phyloP scores from a whole-genome alignment of 2,888 invertebrate genomes.

The Pecten maximus region DNA sequence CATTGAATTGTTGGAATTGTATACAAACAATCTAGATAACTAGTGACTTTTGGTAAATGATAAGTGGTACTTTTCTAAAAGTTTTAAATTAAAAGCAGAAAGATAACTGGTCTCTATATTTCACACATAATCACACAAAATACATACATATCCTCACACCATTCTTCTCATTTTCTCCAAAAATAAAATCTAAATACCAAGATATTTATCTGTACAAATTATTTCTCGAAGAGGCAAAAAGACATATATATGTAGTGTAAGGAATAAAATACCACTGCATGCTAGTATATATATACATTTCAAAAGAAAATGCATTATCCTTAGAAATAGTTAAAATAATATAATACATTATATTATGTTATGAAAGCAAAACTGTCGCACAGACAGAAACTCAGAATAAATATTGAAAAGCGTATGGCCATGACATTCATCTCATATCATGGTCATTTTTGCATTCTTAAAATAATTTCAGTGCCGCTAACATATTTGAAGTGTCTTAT shows the following conservation, averaged over 20 bases:
- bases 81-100: not conserved
- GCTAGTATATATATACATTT: slow-evolving; percentile 21
- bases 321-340: slow-evolving; percentile 9
- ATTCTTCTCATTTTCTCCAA: not conserved
- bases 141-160: not conserved
- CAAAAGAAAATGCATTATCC: slow-evolving; percentile 6
- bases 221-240: slow-evolving; percentile 3
- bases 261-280: slow-evolving; percentile 7
- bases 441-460: not conserved
- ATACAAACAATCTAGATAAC: too few relatives aligned
- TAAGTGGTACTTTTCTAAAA: too few relatives aligned
- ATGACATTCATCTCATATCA: not conserved
- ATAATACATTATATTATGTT: not conserved
- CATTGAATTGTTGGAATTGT: too few relatives aligned
- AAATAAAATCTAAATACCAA: not conserved
- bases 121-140: not conserved
- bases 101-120: not conserved
- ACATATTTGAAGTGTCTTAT: too few relatives aligned
- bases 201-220: not conserved
- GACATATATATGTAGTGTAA: not conserved
- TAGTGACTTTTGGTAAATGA: too few relatives aligned
- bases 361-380: not conserved
- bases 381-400: not conserved
- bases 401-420: not conserved
- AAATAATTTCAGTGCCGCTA: too few relatives aligned